Conservation (phyloP, 2,113 vertebrate genomes). For the Megaceryle torquata region DNA sequence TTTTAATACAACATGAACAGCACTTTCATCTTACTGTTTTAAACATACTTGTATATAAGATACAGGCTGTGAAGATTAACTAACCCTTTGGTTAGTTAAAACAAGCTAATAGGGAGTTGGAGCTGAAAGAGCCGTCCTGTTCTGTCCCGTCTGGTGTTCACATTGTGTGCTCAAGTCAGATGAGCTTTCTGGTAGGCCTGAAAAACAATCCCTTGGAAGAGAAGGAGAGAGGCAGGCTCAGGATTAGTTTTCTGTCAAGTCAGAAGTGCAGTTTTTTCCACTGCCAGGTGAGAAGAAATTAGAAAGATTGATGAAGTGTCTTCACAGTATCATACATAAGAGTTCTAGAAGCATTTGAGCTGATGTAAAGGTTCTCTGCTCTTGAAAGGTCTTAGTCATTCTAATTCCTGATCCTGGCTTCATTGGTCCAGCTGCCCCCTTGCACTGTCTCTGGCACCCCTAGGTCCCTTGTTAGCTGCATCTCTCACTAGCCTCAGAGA, state of each 20-base stretch:
- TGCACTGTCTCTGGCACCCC: not conserved
- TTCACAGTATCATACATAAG: not conserved
- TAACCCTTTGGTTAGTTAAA: not conserved
- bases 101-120: not conserved
- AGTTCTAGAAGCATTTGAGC: not conserved
- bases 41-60: not conserved
- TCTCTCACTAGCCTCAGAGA: not conserved
- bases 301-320: not conserved
- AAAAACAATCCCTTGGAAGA: slow-evolving; percentile 30
- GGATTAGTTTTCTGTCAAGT: slow-evolving; percentile 21
- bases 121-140: not conserved
- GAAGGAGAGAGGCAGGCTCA: not conserved
- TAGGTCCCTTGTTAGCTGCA: not conserved
- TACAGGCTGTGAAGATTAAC: not conserved
- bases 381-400: not conserved
- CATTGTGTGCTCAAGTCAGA: not conserved
- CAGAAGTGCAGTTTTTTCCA: slow-evolving; percentile 9
- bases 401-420: not conserved
- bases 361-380: not conserved
- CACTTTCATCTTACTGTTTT: not conserved
- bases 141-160: not conserved
- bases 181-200: slow-evolving; percentile 21
- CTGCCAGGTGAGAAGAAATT: not conserved
- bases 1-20: not conserved
- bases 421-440: not conserved